Conservation (phyloP, 2,113 vertebrate genomes). For the Bombycilla garrulus region DNA sequence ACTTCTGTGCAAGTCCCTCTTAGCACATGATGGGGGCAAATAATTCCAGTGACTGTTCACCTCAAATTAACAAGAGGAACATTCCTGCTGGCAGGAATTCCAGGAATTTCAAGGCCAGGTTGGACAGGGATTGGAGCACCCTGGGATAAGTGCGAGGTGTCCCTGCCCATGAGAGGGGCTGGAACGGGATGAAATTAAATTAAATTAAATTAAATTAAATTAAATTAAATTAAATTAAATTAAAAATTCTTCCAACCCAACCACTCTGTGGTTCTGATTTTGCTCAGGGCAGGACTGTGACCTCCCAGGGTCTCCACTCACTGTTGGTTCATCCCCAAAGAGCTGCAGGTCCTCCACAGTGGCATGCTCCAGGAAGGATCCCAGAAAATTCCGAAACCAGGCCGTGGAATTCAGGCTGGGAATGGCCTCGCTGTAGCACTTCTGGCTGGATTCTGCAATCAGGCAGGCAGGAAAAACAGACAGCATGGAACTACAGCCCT, state of each 20-base stretch:
- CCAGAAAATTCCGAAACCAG: conserved; percentile 54
- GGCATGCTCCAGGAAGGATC: conserved; percentile 41
- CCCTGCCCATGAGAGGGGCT: neutral
- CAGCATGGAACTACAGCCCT: neutral
- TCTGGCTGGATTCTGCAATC: neutral
- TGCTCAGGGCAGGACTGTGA: neutral
- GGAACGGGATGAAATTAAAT: neutral
- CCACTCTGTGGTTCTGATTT: too few species aligned
- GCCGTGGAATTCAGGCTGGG: conserved; percentile 13
- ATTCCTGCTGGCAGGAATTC: neutral
- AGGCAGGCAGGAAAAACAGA: neutral
- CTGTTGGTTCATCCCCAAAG: conserved; percentile 41
- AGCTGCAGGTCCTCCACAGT: conserved; percentile 26
- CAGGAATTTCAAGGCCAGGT: neutral
- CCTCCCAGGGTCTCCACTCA: neutral
- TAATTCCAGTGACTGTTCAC: neutral
- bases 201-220: too few species aligned
- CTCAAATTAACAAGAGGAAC: neutral
- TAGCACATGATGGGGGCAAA: rapidly evolving
- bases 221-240: too few species aligned
- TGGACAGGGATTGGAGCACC: neutral
- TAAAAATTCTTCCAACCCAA: neutral
- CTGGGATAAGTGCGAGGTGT: neutral
- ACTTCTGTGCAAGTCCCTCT: neutral
- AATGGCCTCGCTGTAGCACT: neutral